Evolutionary conservation across 2,113 vertebrate species (phyloP), one percentile per base, ranked within the genome.

Genomic region (Cnemophilus loriae): DNA sequence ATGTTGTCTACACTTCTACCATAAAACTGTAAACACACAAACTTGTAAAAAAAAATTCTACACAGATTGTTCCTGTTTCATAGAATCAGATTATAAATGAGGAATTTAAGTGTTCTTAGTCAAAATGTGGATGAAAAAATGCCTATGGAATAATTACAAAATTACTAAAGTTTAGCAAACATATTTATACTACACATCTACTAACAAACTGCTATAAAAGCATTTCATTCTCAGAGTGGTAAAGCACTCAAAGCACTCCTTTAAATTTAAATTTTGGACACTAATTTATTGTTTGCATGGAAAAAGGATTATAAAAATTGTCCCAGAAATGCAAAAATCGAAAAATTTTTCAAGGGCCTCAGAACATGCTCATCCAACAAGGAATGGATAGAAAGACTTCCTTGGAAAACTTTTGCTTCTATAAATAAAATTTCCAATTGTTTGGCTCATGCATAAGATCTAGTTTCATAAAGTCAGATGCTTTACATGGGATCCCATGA

Each of bases 201-300:
- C 35, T 69, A 71, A 79, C 19, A 59, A 64, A 44, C 3, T 75
- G 3, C 8, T 74, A 15, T 3, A 52, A 84, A 83, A 50, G 0
- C 6, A 64, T 12, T 59, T 78, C 2, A n/a, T 91, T 71, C 80
- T 49, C 70, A 73, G 41, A 76, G 49, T 12, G 28, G 4, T 61
- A 69, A 60, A 76, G n/a, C 22, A 46, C 5, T 46, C 28, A 71
- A 64, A 75, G 3, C 0, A 39, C 2, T 37, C 18, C 16, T 55
- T 79, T 46, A 75, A 41, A 46, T 52, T 68, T 23, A 70, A 47
- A 53, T 63, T 68, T 33, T 87, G 8, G 3, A 7, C 61, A 27
- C 9, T n/a, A 30, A 64, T 63, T 28, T 78, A 57, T 53, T 3
- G 1, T 39, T 26, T 13, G 10, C 11, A 52, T 0, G 3, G 4